Conservation (phyloP, 64 coral and sea anemone species). For the Dendronephthya gigantea region DNA sequence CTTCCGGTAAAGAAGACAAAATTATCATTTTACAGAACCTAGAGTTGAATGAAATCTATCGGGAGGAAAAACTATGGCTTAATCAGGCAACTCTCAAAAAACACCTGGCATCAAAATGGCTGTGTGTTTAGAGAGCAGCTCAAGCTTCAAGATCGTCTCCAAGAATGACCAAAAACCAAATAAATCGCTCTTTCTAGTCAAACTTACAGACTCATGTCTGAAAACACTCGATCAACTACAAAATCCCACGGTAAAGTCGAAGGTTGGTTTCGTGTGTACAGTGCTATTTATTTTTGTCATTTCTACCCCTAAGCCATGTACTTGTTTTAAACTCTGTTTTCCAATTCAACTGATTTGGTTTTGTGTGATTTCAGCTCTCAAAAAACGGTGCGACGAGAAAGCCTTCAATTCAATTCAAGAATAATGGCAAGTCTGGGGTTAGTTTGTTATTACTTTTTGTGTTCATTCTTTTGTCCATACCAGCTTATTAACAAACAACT, state of each 20-base stretch:
- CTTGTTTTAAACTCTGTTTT: not conserved
- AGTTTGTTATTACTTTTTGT: not conserved
- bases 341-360: not conserved
- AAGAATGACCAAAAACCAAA: not conserved
- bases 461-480: not conserved
- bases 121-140: constrained; percentile 1
- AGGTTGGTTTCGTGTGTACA: not conserved
- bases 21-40: constrained; percentile 11
- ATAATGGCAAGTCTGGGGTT: not conserved
- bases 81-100: not conserved
- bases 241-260: not conserved
- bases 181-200: not conserved
- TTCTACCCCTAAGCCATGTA: not conserved
- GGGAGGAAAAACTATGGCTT: not conserved
- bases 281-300: not conserved
- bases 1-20: not conserved
- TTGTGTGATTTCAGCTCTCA: not conserved
- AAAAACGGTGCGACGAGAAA: not conserved
- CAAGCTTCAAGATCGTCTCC: not conserved
- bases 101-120: not conserved
- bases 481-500: not conserved
- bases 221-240: constrained; percentile 1
- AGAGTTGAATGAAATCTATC: not conserved
- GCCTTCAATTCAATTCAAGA: not conserved
- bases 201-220: constrained; percentile 1